Evolutionary conservation across 1,140 invertebrate species (phyloP).

Genomic region (Mylabris phalerata): DNA sequence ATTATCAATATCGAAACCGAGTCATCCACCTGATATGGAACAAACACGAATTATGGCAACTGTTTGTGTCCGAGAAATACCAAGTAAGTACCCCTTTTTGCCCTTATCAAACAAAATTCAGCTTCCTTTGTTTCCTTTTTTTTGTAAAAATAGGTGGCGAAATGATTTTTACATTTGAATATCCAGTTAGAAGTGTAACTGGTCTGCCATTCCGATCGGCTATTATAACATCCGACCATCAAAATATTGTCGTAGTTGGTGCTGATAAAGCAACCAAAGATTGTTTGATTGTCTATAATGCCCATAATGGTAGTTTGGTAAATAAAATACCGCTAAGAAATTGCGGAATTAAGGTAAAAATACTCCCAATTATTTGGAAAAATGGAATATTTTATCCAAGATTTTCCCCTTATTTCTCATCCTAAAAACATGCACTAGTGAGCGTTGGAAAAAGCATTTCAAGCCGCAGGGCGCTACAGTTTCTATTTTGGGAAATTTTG

Average conservation of each 20-base stretch:
- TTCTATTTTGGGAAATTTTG: no score
- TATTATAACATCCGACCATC: constrained; percentile 74
- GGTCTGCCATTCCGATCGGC: constrained; percentile 62
- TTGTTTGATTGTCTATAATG: constrained; percentile 75
- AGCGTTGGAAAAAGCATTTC: no score
- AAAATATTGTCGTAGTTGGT: constrained; percentile 68
- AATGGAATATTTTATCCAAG: no score
- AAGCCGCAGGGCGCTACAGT: no score
- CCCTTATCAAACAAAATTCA: not conserved
- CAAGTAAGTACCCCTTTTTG: constrained; percentile 47
- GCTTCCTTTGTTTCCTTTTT: not conserved
- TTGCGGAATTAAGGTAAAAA: constrained; percentile 54
- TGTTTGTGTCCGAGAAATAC: constrained; percentile 60
- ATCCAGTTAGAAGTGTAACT: constrained; percentile 58
- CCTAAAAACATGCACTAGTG: no score
- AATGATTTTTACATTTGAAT: constrained; percentile 73
- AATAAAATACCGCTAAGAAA: constrained; percentile 67
- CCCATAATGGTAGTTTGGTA: constrained; percentile 71
- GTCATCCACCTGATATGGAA: constrained; percentile 52
- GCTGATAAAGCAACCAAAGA: constrained; percentile 79
- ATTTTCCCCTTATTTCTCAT: no score
- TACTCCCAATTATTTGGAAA: not conserved
- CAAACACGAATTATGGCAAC: constrained; percentile 55
- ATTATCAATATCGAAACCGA: constrained; percentile 72
- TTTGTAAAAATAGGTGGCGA: constrained; percentile 52